phyloP scores from a whole-genome alignment of 2,888 invertebrate species.

The Drosophila kambysellisi region DNA sequence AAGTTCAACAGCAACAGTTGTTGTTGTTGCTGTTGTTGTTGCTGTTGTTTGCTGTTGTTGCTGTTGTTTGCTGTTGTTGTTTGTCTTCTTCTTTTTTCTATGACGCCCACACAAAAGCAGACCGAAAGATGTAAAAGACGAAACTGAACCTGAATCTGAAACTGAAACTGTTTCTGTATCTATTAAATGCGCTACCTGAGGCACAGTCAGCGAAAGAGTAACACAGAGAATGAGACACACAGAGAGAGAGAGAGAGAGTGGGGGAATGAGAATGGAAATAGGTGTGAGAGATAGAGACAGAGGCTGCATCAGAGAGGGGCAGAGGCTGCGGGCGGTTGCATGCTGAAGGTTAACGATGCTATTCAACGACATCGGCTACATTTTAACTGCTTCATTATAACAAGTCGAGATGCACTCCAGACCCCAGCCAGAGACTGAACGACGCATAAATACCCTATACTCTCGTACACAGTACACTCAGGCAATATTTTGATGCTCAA shows the following conservation, averaged over 20 bases:
- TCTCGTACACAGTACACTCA: not conserved
- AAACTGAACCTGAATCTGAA: constrained; percentile 30
- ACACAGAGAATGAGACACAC: not conserved
- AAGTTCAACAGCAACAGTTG: constrained; percentile 52
- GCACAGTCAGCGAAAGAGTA: not conserved
- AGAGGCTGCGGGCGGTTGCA: constrained; percentile 32
- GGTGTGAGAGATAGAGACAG: not conserved
- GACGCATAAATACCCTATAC: constrained; percentile 17
- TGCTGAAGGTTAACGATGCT: constrained; percentile 51
- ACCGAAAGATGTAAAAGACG: constrained; percentile 22
- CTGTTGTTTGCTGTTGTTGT: not conserved
- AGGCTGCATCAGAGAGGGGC: constrained; percentile 11
- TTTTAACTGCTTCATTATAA: constrained; percentile 74
- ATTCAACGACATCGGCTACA: constrained; percentile 53
- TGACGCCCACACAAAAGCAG: constrained; percentile 34
- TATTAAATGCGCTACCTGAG: constrained; percentile 43
- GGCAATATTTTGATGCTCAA: not conserved
- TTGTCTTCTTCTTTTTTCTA: constrained; percentile 11
- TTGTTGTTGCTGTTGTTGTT: constrained; percentile 5
- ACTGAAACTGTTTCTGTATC: constrained; percentile 27
- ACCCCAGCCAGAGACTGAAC: not conserved
- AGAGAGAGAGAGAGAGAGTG: not conserved
- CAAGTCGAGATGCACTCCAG: constrained; percentile 20
- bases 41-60: not conserved
- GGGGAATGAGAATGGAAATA: not conserved